These are phyloP conservation scores for Danaus plexippus DNA, from an alignment of 1,140 invertebrate species.

Conservation along the genomic window DNA sequence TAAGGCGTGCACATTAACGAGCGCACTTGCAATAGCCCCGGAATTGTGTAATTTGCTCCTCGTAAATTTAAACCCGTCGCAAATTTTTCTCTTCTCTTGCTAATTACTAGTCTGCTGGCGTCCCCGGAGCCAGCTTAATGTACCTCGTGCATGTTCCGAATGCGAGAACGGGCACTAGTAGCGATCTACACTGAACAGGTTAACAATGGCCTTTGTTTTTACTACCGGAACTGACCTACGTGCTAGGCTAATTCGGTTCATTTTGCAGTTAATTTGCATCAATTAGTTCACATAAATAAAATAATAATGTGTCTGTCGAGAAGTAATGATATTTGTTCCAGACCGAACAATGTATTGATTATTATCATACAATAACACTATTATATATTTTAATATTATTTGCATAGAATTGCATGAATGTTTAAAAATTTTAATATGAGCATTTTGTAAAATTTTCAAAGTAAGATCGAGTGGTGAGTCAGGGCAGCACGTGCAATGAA, in stretches of 20 bases:
- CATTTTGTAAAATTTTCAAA: background rate
- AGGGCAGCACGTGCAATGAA: slow-evolving; percentile 38
- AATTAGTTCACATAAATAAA: slow-evolving; percentile 9
- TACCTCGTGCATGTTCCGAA: slow-evolving; percentile 63
- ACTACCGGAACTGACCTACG: slow-evolving; percentile 56
- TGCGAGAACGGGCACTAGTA: slow-evolving; percentile 48
- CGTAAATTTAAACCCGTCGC: slow-evolving; percentile 67
- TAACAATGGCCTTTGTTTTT: slow-evolving; percentile 69
- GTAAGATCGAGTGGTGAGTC: slow-evolving; percentile 33
- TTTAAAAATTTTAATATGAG: too few species aligned
- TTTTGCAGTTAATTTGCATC: slow-evolving; percentile 33
- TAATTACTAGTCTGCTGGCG: slow-evolving; percentile 66
- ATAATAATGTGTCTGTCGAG: too few species aligned
- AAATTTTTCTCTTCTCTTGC: slow-evolving; percentile 68
- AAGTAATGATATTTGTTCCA: too few species aligned
- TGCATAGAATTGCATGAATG: too few species aligned
- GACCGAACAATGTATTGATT: too few species aligned
- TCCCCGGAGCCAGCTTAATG: slow-evolving; percentile 66
- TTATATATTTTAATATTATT: too few species aligned
- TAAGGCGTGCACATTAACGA: slow-evolving; percentile 67
- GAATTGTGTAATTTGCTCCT: slow-evolving; percentile 68
- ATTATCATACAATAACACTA: too few species aligned
- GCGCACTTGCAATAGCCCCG: slow-evolving; percentile 58
- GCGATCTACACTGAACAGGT: slow-evolving; percentile 47
- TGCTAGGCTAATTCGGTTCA: slow-evolving; percentile 47